Conservation (phyloP, 2,797 vertebrate genomes). For the Trachurus trachurus region DNA sequence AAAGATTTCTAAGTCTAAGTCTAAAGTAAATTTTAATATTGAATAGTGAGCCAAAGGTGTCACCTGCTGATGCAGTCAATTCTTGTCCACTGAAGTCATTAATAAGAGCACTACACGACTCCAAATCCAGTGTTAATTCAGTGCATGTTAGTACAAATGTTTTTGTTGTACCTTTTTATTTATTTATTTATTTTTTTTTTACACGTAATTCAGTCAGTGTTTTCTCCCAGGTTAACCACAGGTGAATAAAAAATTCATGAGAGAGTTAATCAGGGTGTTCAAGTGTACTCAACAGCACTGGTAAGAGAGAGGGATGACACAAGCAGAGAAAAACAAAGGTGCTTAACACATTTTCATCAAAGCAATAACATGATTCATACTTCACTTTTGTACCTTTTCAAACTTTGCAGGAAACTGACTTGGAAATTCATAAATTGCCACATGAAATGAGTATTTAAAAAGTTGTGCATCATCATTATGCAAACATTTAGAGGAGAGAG, state of each 20-base stretch:
- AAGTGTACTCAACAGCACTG: constrained; percentile 25
- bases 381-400: constrained; percentile 9
- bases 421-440: not conserved
- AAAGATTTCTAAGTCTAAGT: not conserved
- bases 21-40: constrained; percentile 11
- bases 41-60: not conserved
- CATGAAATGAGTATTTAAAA: constrained; percentile 13
- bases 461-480: constrained; percentile 24
- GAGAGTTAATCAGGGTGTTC: constrained; percentile 34
- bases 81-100: not conserved
- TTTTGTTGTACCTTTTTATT: constrained; percentile 1
- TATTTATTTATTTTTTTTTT: not conserved
- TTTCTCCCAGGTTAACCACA: constrained; percentile 9
- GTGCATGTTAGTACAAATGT: constrained; percentile 1
- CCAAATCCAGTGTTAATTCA: constrained; percentile 21
- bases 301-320: constrained; percentile 16
- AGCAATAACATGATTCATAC: constrained; percentile 12
- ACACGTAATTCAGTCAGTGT: constrained; percentile 12
- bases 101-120: not conserved
- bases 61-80: not conserved
- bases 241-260: constrained; percentile 43
- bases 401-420: constrained; percentile 8
- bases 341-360: constrained; percentile 22
- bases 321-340: constrained; percentile 31
- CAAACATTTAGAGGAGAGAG: constrained; percentile 23